Base-by-base conservation (phyloP, 2,797 vertebrate genomes). In the Neomorphus geoffroyi region DNA sequence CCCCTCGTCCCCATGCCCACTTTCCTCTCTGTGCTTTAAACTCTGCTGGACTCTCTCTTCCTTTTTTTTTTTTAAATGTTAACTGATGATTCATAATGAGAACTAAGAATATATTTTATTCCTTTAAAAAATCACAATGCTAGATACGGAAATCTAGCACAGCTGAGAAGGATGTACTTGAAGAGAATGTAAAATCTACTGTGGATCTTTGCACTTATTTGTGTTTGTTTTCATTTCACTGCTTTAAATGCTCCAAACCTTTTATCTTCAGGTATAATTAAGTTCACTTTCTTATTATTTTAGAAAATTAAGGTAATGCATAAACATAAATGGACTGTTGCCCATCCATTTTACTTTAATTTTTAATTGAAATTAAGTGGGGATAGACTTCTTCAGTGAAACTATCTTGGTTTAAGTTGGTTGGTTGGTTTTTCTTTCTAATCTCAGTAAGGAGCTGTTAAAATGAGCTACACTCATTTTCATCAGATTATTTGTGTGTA, bases 161-260 rank as follows among this genome's bases (percentile, higher is more conserved):
- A 56, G 57, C 57, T 86, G 72, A 83, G 60, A 74, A 85, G 33
- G 35, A 14, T 35, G 22, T 37, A 71, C 41, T 85, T 5, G 2
- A 86, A 71, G 27, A 88, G 91, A 93, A 94, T 91, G 51, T 74
- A 80, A 90, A 93, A 91, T 28, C 43, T 56, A 12, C 48, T 83
- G 72, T 27, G 61, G 37, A 58, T 78, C 51, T 83, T 57, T 71
- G 18, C 61, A 60, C 22, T 45, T 45, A 3, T 61, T 43, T 37
- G 39, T n/a, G 39, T 30, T 12, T 43, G 50, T 69, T 50, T 54
- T 7, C 73, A 54, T 84, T 23, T 14, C n/a, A 28, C 13, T 73
- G 33, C 58, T 32, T 91, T 60, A 82, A 78, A 54, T 51, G 4
- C 6, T 51, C 30, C 9, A 32, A 58, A 13, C 10, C 39, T 93